Evolutionary conservation across 2,113 vertebrate species (phyloP).

Genomic region (Sinocyclocheilus anophthalmus): DNA sequence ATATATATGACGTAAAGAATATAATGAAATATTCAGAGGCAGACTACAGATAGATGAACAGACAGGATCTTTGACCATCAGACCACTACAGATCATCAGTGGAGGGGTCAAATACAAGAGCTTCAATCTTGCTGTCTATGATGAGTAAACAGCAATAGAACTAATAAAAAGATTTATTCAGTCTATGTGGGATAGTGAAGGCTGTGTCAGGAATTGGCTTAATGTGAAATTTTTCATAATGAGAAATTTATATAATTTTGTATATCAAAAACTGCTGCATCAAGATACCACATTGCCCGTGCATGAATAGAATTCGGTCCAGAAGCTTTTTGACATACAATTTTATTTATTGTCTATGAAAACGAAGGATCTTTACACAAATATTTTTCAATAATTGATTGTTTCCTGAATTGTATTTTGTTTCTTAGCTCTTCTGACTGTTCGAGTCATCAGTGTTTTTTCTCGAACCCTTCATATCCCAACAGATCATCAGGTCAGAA

Average conservation of each 20-base stretch:
- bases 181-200: too few relatives aligned
- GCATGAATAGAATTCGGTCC: too few relatives aligned
- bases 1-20: background rate
- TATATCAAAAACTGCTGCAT: too few relatives aligned
- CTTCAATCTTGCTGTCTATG: background rate
- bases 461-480: background rate
- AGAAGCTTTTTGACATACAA: too few relatives aligned
- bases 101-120: rapidly evolving
- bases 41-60: background rate
- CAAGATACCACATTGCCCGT: too few relatives aligned
- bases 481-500: background rate
- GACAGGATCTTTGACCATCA: conserved; percentile 17
- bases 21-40: background rate
- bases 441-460: background rate
- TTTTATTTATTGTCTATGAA: too few relatives aligned
- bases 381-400: too few relatives aligned
- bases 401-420: background rate
- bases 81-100: rapidly evolving
- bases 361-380: too few relatives aligned
- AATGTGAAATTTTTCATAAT: too few relatives aligned
- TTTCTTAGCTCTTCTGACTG: background rate
- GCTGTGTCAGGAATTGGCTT: too few relatives aligned
- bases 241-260: too few relatives aligned
- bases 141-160: background rate
- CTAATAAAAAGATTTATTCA: too few relatives aligned